Evolutionary conservation across 2,888 invertebrate species (phyloP), one percentile per base, ranked within the genome.

Genomic region (Hemaris fuciformis): DNA sequence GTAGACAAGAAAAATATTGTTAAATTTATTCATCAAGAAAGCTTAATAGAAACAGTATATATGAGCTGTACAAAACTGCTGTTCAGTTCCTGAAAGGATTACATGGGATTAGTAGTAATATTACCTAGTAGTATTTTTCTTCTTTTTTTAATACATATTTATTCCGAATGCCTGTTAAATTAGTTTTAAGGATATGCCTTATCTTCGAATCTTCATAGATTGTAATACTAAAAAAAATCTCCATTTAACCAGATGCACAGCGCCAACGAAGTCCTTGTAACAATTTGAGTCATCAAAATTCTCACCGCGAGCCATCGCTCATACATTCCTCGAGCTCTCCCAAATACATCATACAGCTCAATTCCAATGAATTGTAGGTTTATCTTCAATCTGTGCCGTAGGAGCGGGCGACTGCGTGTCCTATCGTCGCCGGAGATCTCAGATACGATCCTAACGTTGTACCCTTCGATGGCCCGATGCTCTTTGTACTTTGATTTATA

Each of bases 401-500:
- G 62, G n/a, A 38, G 38, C 38, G 67, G 62, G n/a, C n/a, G n/a
- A n/a, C 61, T 67, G 70, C 81, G 74, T 76, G 81, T 72, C 68
- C 69, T 80, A 80, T 79, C 81, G 63, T 59, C 68, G 57, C 41
- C 67, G 66, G 43, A 65, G 68, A 77, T 77, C 78, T 69, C 69
- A 59, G 58, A 66, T 69, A 70, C 63, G 72, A 73, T 73, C 63
- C 60, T 65, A 61, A 62, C 66, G 64, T 69, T 65, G 68, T 73
- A 20, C 45, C 53, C 18, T 31, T 31, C 53, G 18, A 53, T 46
- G 23, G 25, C 38, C 38, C 38, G 38, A 38, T 38, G 38, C 38
- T 38, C 38, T 38, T 38, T 38, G 38, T 38, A 38, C 38, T n/a
- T 38, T 38, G 38, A 38, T 38, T 38, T 38, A 38, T 38, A 38